Base-by-base conservation (phyloP, 2,797 vertebrate genomes). In the Pristis pectinata region DNA sequence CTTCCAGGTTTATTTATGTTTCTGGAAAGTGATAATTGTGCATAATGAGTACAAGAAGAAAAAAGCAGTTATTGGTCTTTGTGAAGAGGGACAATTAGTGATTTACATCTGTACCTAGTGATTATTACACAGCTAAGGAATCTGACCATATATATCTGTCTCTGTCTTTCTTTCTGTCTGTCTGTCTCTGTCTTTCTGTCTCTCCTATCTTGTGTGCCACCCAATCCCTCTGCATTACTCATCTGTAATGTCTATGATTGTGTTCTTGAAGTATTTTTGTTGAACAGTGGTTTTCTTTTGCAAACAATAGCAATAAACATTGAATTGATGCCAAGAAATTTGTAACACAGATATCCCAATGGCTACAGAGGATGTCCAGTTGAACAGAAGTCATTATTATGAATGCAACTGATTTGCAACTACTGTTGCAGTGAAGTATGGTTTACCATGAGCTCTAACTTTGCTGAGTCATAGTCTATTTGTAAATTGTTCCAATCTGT, bases 401-500 rank as follows among this genome's bases (percentile, higher is more conserved):
- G 3, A 87, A 15, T 34, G 59, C 53, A 30, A 59, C 53, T 19
- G 30, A 87, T n/a, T n/a, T 87, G 56, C 53, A 13, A 34, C 30
- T 87, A 15, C 53, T 7, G 34, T n/a, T 87, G 56, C 53, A 61
- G 59, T 87, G 83, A 59, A 59, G 53, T n/a, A n/a, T 87, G 34
- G 11, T 87, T 61, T 19, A 87, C 15, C 30, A n/a, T 59, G 56
- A n/a, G 53, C 27, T 87, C 13, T 93, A 44, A 93, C 19, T 93
- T 41, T 41, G 61, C 22, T 34, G 41, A 44, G 24, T 70, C 91
- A 49, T 37, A 41, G 37, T n/a, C 41, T 70, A 49, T 61, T 64
- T 92, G 34, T 41, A 72, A 72, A 27, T 70, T 70, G 41, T 41
- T 93, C 44, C 91, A 93, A 41, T 22, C 91, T 93, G 64, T 93